Evolutionary conservation across 2,113 vertebrate species (phyloP).

Genomic region (Apeltes quadracus): DNA sequence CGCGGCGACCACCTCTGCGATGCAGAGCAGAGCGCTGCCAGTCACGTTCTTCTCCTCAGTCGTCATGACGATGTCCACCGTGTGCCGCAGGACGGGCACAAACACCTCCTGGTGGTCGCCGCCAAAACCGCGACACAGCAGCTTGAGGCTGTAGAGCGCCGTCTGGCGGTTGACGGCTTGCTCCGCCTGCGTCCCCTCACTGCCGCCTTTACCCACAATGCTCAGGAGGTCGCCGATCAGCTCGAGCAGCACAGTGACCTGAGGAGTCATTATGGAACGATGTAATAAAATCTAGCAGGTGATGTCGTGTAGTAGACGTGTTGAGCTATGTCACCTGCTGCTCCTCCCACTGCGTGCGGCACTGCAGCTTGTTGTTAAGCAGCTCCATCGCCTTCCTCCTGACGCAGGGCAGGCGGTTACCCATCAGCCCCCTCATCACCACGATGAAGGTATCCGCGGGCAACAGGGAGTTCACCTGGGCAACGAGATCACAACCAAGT

Average conservation of each 20-base stretch:
- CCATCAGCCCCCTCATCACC: conserved; percentile 89
- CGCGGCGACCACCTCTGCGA: conserved; percentile 85
- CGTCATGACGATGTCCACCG: conserved; percentile 79
- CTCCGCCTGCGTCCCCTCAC: conserved; percentile 74
- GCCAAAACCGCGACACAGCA: conserved; percentile 92
- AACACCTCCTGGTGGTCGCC: conserved; percentile 79
- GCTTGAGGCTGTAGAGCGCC: conserved; percentile 92
- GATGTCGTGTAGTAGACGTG: no score
- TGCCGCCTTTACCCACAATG: conserved; percentile 76
- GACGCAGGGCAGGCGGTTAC: conserved; percentile 86
- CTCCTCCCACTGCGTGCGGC: conserved; percentile 82
- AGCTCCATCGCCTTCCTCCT: conserved; percentile 96
- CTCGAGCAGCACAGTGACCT: conserved; percentile 86
- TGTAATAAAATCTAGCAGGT: neutral
- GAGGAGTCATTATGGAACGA: neutral
- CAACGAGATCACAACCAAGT: neutral
- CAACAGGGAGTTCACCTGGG: conserved; percentile 90
- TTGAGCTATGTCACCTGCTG: conserved; percentile 70
- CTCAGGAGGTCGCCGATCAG: conserved; percentile 84
- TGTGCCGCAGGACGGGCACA: conserved; percentile 82
- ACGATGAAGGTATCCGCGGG: conserved; percentile 91
- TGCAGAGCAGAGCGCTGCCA: conserved; percentile 91
- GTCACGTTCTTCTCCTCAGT: conserved; percentile 88
- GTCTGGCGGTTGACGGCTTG: conserved; percentile 94
- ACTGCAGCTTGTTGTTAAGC: conserved; percentile 93